Percentiles rank a stretch among this genome's conserved stretches.
These are phyloP conservation scores for Cryptus armator DNA, from an alignment of 2,888 invertebrate genomes.

Conservation along the genomic window DNA sequence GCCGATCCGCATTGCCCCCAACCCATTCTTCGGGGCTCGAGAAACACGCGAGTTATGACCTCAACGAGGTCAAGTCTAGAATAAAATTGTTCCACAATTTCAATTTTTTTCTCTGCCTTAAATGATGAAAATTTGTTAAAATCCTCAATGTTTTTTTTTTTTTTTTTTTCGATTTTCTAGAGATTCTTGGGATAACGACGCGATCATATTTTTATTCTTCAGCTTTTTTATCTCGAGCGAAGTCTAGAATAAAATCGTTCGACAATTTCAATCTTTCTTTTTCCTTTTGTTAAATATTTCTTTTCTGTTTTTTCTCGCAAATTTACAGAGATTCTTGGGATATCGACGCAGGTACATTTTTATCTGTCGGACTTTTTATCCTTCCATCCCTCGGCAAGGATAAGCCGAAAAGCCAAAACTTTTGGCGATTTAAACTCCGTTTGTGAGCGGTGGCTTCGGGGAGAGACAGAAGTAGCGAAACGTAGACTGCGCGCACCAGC, in stretches of 20 bases:
- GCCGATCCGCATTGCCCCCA: slow-evolving; percentile 29
- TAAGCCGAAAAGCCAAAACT: slow-evolving; percentile 26
- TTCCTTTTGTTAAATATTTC: neutral
- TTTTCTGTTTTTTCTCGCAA: neutral
- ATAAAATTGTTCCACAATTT: neutral
- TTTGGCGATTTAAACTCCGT: slow-evolving; percentile 15
- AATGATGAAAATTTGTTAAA: neutral
- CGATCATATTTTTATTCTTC: neutral
- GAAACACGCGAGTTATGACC: slow-evolving; percentile 11
- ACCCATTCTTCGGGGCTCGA: neutral
- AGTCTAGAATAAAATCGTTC: too few relatives aligned
- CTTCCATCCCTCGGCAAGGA: neutral
- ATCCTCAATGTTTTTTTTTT: neutral
- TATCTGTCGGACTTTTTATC: too few relatives aligned
- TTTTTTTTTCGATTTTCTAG: neutral
- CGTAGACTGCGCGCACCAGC: neutral
- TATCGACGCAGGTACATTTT: neutral
- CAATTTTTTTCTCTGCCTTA: neutral
- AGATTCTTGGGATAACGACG: neutral
- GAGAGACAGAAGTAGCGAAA: slow-evolving; percentile 2
- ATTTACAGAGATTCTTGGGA: neutral
- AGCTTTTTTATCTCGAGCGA: too few relatives aligned
- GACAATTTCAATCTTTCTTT: neutral
- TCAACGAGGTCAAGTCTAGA: slow-evolving; percentile 10
- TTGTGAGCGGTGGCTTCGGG: neutral